Conservation (phyloP, 1,140 invertebrate species). For the Himalopsyche phryganea region DNA sequence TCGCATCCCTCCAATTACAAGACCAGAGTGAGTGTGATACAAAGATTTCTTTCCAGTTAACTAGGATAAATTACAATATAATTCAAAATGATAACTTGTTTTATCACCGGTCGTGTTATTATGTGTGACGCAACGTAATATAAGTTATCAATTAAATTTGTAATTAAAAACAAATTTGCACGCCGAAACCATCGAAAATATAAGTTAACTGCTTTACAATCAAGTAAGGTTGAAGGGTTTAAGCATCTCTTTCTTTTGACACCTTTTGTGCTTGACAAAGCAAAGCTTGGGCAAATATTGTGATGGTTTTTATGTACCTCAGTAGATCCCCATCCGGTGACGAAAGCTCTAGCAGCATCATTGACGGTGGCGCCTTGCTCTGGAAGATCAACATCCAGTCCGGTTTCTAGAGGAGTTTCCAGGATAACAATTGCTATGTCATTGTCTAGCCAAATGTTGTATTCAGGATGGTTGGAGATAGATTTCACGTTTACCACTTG, state of each 20-base stretch:
- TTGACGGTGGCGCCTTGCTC: neutral
- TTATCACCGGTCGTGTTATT: too few species aligned
- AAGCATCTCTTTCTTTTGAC: too few species aligned
- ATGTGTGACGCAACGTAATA: too few species aligned
- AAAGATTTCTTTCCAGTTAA: too few species aligned
- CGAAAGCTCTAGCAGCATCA: conserved; percentile 5
- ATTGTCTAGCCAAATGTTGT: neutral
- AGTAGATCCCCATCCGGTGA: conserved; percentile 24
- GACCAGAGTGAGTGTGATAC: too few species aligned
- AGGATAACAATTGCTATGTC: neutral
- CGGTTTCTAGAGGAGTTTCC: neutral
- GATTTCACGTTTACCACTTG: neutral
- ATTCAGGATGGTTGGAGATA: neutral
- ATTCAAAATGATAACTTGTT: too few species aligned
- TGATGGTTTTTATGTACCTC: neutral
- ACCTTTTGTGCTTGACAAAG: too few species aligned
- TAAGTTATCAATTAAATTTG: neutral
- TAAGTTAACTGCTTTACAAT: too few species aligned
- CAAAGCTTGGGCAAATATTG: neutral
- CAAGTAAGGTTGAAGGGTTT: too few species aligned
- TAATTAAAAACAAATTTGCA: neutral
- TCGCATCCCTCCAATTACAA: too few species aligned
- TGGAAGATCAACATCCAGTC: neutral
- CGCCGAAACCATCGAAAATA: neutral
- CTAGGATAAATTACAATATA: too few species aligned